phyloP scores from a whole-genome alignment of 2,888 invertebrate species.

The Thera britannica region DNA sequence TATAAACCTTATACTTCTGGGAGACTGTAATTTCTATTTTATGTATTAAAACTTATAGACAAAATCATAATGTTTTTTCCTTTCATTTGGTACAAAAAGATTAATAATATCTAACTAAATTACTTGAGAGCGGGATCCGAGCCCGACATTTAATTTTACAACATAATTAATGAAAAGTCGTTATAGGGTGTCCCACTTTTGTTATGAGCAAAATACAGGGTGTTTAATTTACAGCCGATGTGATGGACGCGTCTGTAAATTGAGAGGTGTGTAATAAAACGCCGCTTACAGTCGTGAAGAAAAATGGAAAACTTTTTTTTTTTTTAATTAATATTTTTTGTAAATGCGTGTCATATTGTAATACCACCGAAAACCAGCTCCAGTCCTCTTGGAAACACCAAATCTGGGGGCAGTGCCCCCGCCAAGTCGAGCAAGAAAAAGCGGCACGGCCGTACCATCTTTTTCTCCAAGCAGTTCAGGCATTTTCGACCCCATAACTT shows the following conservation, averaged over 20 bases:
- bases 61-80: too few species aligned
- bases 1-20: too few species aligned
- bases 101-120: constrained; percentile 1
- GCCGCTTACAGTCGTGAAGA: constrained; percentile 26
- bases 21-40: background rate
- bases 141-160: constrained; percentile 33
- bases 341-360: too few species aligned
- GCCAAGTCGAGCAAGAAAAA: too few species aligned
- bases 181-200: constrained; percentile 26
- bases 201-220: constrained; percentile 17
- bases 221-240: constrained; percentile 28
- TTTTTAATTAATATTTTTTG: too few species aligned
- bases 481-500: too few species aligned
- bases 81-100: background rate
- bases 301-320: constrained; percentile 7
- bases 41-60: background rate
- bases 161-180: constrained; percentile 41
- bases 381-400: too few species aligned
- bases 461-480: too few species aligned
- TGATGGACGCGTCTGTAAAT: constrained; percentile 24
- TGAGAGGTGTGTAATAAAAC: constrained; percentile 27
- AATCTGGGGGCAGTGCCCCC: too few species aligned
- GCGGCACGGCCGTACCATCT: too few species aligned
- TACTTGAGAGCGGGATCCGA: background rate
- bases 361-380: too few species aligned